Conservation (phyloP, 1,140 invertebrate species). For the Chlorops oryzae region DNA sequence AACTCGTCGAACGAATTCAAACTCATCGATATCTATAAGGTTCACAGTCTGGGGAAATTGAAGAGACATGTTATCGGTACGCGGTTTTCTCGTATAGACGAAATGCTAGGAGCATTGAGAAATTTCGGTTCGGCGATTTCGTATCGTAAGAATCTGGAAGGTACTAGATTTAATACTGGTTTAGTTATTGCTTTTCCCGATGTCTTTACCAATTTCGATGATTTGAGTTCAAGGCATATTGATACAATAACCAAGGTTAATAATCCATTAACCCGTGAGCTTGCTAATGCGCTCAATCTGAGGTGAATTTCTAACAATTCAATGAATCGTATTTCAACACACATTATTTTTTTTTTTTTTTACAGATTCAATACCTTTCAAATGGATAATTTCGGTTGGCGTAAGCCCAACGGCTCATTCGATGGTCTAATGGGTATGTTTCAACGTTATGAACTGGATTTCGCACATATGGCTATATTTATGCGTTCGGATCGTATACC, state of each 20-base stretch:
- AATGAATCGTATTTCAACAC: too few relatives aligned
- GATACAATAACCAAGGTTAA: slow-evolving; percentile 53
- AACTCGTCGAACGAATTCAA: slow-evolving; percentile 10
- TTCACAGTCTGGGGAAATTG: slow-evolving; percentile 25
- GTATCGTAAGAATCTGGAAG: slow-evolving; percentile 38
- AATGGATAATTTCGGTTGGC: slow-evolving; percentile 52
- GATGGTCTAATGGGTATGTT: slow-evolving; percentile 52
- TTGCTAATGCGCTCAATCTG: slow-evolving; percentile 50
- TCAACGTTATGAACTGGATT: slow-evolving; percentile 51
- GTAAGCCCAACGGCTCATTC: slow-evolving; percentile 51
- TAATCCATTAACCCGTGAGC: slow-evolving; percentile 48
- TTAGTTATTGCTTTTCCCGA: slow-evolving; percentile 46
- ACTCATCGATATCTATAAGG: slow-evolving; percentile 35
- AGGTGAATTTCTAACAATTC: too few relatives aligned
- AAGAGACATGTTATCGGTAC: slow-evolving; percentile 18
- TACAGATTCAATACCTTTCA: slow-evolving; percentile 50
- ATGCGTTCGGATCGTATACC: slow-evolving; percentile 52
- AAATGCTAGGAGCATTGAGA: slow-evolving; percentile 23
- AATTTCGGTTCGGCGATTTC: slow-evolving; percentile 34
- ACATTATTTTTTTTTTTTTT: neutral
- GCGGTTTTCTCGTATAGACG: slow-evolving; percentile 11
- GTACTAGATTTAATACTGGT: slow-evolving; percentile 33
- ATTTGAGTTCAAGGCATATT: slow-evolving; percentile 49
- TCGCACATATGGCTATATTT: slow-evolving; percentile 51
- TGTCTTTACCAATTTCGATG: slow-evolving; percentile 41